Evolutionary conservation across 30 jellyfish, hydroid and myxozoan genomes (phyloP).

Genomic region (Hydractinia symbiolongicarpus): DNA sequence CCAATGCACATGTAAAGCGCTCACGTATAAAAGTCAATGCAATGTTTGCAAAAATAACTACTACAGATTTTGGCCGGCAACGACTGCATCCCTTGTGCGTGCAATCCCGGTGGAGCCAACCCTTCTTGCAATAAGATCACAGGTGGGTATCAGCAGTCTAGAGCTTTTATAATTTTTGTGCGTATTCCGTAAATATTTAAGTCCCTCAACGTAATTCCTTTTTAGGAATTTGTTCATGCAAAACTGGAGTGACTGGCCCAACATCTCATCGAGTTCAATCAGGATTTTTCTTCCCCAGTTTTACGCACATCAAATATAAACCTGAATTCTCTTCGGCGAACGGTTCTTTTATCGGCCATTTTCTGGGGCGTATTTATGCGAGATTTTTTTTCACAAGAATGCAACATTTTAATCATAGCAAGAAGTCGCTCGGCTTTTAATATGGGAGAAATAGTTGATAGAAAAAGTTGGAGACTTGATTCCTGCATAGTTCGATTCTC

Average conservation of each 20-base stretch:
- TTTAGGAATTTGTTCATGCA: constrained; percentile 72
- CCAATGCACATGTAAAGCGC: constrained; percentile 69
- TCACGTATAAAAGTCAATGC: constrained; percentile 44
- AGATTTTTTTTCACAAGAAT: too few species aligned
- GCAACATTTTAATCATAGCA: too few species aligned
- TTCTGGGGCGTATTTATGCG: constrained; percentile 50
- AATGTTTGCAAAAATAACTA: constrained; percentile 60
- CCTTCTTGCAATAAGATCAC: constrained; percentile 62
- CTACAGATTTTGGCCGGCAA: constrained; percentile 52
- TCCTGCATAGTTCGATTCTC: too few species aligned
- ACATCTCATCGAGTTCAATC: constrained; percentile 50
- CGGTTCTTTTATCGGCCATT: constrained; percentile 45
- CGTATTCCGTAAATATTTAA: background rate
- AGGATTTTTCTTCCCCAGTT: constrained; percentile 88
- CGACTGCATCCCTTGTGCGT: constrained; percentile 71
- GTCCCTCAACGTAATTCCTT: too few species aligned
- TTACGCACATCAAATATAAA: constrained; percentile 61
- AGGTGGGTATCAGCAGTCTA: too few species aligned
- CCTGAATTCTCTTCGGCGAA: constrained; percentile 56
- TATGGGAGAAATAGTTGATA: too few species aligned
- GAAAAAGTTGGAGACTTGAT: too few species aligned
- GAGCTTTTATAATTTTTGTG: too few species aligned
- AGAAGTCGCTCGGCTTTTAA: too few species aligned
- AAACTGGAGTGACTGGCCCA: constrained; percentile 71
- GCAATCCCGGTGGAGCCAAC: constrained; percentile 79